phyloP scores from a whole-genome alignment of 2,797 vertebrate species.

The Loris lydekkerianus region DNA sequence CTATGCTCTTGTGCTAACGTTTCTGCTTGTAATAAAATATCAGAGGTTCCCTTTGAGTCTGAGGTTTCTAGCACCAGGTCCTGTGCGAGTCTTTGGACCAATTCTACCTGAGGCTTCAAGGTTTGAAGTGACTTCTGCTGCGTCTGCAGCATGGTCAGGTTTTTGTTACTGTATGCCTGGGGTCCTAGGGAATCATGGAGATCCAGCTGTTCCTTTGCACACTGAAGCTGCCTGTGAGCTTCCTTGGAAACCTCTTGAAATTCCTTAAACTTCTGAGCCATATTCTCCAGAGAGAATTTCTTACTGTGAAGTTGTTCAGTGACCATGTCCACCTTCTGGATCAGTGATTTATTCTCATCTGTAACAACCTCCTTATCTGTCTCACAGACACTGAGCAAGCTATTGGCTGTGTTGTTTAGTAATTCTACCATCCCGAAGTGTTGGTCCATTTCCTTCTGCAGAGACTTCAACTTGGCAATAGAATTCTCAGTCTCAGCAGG shows the following conservation, averaged over 20 bases:
- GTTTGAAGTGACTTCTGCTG: slow-evolving; percentile 95
- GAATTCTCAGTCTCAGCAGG: slow-evolving; percentile 91
- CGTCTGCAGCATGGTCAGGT: slow-evolving; percentile 95
- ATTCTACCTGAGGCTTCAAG: slow-evolving; percentile 92
- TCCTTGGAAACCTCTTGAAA: slow-evolving; percentile 94
- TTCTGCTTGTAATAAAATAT: slow-evolving; percentile 94
- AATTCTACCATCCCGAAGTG: slow-evolving; percentile 94
- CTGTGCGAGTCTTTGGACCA: slow-evolving; percentile 92
- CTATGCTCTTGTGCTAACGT: slow-evolving; percentile 92
- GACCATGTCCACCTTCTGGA: slow-evolving; percentile 91
- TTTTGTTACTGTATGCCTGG: slow-evolving; percentile 95
- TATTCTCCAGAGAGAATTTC: slow-evolving; percentile 93
- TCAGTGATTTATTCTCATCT: slow-evolving; percentile 90
- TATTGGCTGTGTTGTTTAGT: slow-evolving; percentile 92
- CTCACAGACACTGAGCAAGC: slow-evolving; percentile 93
- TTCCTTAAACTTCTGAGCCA: slow-evolving; percentile 94
- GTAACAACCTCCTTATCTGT: slow-evolving; percentile 91
- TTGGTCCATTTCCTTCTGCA: slow-evolving; percentile 97
- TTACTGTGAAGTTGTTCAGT: slow-evolving; percentile 93
- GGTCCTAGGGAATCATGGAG: slow-evolving; percentile 91
- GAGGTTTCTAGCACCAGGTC: slow-evolving; percentile 93
- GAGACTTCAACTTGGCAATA: slow-evolving; percentile 91
- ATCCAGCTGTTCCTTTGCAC: slow-evolving; percentile 93
- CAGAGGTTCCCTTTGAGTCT: slow-evolving; percentile 93
- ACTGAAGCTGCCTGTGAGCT: slow-evolving; percentile 91